These are phyloP conservation scores for Hybos culiciformis DNA, from an alignment of 2,888 invertebrate genomes.

Conservation along the genomic window DNA sequence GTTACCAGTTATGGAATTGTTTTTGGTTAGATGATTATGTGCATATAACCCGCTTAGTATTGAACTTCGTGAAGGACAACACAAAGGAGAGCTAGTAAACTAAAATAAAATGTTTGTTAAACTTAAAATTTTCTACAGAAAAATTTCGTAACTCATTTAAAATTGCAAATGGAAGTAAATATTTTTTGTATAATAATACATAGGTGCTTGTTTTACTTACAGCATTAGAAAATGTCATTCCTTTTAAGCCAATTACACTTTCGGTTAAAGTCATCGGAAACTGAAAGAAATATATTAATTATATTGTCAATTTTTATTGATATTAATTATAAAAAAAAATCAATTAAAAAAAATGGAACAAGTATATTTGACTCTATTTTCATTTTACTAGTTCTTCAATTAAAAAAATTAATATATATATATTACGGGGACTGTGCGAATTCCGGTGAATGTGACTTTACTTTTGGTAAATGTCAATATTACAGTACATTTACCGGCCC, in stretches of 20 bases:
- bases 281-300: conserved; percentile 37
- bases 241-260: conserved; percentile 46
- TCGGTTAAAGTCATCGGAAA: conserved; percentile 51
- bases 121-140: background rate
- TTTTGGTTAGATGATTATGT: conserved; percentile 65
- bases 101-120: conserved; percentile 25
- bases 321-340: background rate
- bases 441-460: too few relatives aligned
- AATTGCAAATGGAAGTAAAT: background rate
- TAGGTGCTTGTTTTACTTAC: conserved; percentile 39
- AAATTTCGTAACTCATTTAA: background rate
- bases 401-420: too few relatives aligned
- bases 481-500: too few relatives aligned
- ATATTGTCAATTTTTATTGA: background rate
- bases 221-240: conserved; percentile 58
- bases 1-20: conserved; percentile 66
- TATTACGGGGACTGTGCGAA: too few relatives aligned
- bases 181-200: background rate
- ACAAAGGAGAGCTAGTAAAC: conserved; percentile 76
- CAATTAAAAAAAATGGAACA: too few relatives aligned
- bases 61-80: conserved; percentile 82
- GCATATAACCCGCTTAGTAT: conserved; percentile 71
- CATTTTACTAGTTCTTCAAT: too few relatives aligned
- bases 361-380: too few relatives aligned
- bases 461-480: too few relatives aligned